Evolutionary conservation across 2,888 invertebrate species (phyloP), one percentile per base, ranked within the genome.

Genomic region (Dilophus febrilis): DNA sequence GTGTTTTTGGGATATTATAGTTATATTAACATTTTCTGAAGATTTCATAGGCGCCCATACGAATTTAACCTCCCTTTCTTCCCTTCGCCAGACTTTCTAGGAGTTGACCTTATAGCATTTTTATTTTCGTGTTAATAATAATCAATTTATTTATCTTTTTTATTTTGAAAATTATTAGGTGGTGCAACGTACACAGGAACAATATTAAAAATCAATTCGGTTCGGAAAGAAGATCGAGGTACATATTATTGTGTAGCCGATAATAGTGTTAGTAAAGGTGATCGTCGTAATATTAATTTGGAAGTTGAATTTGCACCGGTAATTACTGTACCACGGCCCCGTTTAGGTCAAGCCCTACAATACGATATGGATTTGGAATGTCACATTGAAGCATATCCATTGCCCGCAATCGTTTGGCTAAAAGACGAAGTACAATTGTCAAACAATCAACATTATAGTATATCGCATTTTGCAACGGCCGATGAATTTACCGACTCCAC

Each of bases 321-420:
- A 0, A 82, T 91, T 35, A 76, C 79, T 0, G 84, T 84, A 11
- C 85, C 86, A 0, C 66, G 83, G 16, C 88, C 88, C 0, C 68
- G 88, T 17, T 64, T 88, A 27, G 87, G 87, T 11, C 73, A 74
- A 68, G 91, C 91, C 0, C 64, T 91, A 10, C 90, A 90, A 56
- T 91, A 88, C 53, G 88, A 92, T 51, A 90, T 91, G 80, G 87
- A 91, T 53, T 59, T 94, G 46, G 91, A 92, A 54, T 94, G 94
- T 53, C 90, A 90, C 58, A 83, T 91, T 12, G 88, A 88, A 56
- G 92, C 92, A 0, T 91, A 90, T 61, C 94, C 94, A 0, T 87
- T 87, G 3, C 92, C 94, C 0, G 86, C 85, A 2, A 87, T 94
- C 46, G 72, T 76, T 1, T 94, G 94, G 94, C 66, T 84, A 4